Evolutionary conservation across 2,888 invertebrate genomes (phyloP).

Genomic region (Myathropa florea): DNA sequence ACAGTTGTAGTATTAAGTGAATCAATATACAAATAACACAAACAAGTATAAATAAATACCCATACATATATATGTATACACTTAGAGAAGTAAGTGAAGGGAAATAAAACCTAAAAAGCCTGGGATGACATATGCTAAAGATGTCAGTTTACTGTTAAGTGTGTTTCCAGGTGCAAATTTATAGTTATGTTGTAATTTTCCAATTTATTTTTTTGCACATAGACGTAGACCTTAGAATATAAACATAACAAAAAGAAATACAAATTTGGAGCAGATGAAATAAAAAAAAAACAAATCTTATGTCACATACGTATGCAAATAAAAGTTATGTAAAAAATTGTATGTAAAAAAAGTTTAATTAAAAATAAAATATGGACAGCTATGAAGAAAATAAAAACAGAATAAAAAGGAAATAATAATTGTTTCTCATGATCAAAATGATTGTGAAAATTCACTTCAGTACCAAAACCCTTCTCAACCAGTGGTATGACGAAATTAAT

Average conservation of each 20-base stretch:
- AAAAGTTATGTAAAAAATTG: slow-evolving; percentile 57
- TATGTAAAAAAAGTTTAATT: background rate
- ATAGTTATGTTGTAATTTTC: slow-evolving; percentile 67
- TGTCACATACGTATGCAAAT: slow-evolving; percentile 17
- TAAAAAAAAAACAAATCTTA: slow-evolving; percentile 6
- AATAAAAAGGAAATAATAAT: no score
- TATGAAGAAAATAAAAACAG: no score
- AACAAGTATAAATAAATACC: slow-evolving; percentile 35
- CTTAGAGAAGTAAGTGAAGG: slow-evolving; percentile 13
- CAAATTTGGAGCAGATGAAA: background rate
- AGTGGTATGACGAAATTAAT: no score
- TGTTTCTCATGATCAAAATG: no score
- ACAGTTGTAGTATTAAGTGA: slow-evolving; percentile 60
- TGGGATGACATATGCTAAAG: slow-evolving; percentile 41
- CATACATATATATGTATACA: slow-evolving; percentile 27
- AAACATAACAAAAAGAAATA: slow-evolving; percentile 24
- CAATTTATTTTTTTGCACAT: slow-evolving; percentile 69
- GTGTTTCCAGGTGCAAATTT: slow-evolving; percentile 49
- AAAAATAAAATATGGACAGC: background rate
- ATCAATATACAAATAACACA: slow-evolving; percentile 50
- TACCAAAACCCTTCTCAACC: no score
- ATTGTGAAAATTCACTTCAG: no score
- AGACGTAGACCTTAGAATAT: slow-evolving; percentile 59
- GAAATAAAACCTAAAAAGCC: slow-evolving; percentile 19
- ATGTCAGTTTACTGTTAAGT: slow-evolving; percentile 56